These are phyloP conservation scores for Charadrius vociferus DNA, from an alignment of 2,113 vertebrate species.

Conservation along the genomic window DNA sequence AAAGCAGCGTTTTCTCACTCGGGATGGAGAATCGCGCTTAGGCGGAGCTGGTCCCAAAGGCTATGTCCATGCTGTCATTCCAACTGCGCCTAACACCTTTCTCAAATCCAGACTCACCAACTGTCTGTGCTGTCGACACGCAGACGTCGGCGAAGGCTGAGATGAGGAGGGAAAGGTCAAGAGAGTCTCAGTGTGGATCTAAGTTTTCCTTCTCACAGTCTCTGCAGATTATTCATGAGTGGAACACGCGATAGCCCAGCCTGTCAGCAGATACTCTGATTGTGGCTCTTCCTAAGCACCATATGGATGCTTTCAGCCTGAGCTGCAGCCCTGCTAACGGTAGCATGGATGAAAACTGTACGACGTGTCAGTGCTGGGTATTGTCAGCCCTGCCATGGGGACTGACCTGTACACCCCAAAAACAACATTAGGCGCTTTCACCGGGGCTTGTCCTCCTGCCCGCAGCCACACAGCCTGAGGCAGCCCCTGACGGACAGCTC, in stretches of 20 bases:
- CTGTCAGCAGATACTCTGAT: constrained; percentile 68
- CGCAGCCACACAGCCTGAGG: background rate
- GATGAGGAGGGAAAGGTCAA: constrained; percentile 40
- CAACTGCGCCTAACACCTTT: constrained; percentile 66
- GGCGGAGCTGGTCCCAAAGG: constrained; percentile 30
- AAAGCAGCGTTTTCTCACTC: constrained; percentile 14
- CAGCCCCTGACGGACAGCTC: background rate
- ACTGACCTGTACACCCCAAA: background rate
- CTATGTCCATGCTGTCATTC: constrained; percentile 60
- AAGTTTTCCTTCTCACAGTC: constrained; percentile 60
- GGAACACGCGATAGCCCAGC: constrained; percentile 59
- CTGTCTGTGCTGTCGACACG: constrained; percentile 57
- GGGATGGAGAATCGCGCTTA: background rate
- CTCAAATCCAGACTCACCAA: constrained; percentile 45
- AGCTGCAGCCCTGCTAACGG: constrained; percentile 54
- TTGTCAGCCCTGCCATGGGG: background rate
- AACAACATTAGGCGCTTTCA: accelerated
- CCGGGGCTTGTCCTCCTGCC: background rate
- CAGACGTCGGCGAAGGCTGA: constrained; percentile 1
- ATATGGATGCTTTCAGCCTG: constrained; percentile 65
- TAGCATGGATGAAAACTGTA: background rate
- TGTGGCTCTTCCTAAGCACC: constrained; percentile 58
- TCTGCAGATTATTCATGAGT: constrained; percentile 67
- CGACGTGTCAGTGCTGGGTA: accelerated
- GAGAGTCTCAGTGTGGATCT: background rate